phyloP scores from a whole-genome alignment of 2,113 vertebrate genomes.

The Atrichornis clamosus region DNA sequence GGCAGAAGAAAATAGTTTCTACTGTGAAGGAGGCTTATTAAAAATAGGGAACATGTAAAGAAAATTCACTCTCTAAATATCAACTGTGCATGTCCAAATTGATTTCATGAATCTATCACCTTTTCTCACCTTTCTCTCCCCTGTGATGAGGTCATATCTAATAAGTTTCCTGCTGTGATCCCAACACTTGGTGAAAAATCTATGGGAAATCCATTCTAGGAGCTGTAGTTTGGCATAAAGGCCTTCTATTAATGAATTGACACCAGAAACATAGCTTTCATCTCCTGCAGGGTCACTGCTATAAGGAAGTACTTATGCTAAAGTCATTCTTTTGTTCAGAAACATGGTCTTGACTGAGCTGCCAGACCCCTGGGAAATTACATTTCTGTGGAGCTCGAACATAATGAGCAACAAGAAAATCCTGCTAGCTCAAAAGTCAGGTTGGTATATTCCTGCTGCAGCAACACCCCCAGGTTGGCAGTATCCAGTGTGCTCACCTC shows the following conservation, averaged over 20 bases:
- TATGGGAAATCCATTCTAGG: constrained; percentile 40
- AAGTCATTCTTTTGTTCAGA: not conserved
- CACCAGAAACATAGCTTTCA: not conserved
- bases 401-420: not conserved
- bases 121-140: constrained; percentile 11
- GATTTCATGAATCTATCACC: constrained; percentile 42
- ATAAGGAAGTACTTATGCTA: not conserved
- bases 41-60: not conserved
- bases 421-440: not conserved
- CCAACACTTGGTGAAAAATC: constrained; percentile 49
- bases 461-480: not conserved
- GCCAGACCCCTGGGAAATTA: constrained; percentile 20
- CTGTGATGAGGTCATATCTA: constrained; percentile 43
- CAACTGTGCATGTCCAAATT: constrained; percentile 30
- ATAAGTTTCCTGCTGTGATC: constrained; percentile 42
- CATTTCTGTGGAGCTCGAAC: not conserved
- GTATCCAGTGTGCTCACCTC: not conserved
- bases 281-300: constrained; percentile 20
- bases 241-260: constrained; percentile 49
- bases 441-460: not conserved
- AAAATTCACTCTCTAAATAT: constrained; percentile 36
- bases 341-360: not conserved
- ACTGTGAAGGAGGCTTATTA: not conserved
- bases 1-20: not conserved
- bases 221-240: constrained; percentile 25